phyloP scores from a whole-genome alignment of 2,797 vertebrate species.

The Karalla daura region DNA sequence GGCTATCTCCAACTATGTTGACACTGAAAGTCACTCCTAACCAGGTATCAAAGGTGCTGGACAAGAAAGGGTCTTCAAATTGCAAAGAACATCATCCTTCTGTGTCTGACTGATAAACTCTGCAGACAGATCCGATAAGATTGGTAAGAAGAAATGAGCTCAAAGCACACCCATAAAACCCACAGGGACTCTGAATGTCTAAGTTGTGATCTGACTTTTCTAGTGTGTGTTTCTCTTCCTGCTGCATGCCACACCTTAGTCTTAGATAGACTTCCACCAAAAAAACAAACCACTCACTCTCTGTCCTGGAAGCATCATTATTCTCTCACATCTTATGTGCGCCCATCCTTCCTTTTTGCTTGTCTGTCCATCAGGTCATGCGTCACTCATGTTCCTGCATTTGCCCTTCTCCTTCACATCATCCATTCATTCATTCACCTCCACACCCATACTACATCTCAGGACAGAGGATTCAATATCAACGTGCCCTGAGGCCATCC shows the following conservation, averaged over 20 bases:
- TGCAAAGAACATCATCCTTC: conserved; percentile 20
- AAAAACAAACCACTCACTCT: not conserved
- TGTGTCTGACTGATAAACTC: conserved; percentile 24
- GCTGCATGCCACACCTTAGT: not conserved
- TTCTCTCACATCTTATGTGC: not conserved
- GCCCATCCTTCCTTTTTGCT: conserved; percentile 3
- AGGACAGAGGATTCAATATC: conserved; percentile 51
- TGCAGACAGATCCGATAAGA: not conserved
- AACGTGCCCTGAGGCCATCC: conserved; percentile 54
- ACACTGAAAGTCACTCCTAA: conserved; percentile 42
- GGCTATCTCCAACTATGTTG: conserved; percentile 45
- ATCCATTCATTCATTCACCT: conserved; percentile 43
- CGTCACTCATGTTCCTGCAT: conserved; percentile 26
- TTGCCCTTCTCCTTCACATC: conserved; percentile 25
- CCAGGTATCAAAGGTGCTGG: conserved; percentile 35
- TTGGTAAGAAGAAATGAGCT: conserved; percentile 38
- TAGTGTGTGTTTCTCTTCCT: not conserved
- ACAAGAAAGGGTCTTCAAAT: conserved; percentile 37
- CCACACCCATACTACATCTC: conserved; percentile 33
- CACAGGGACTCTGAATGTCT: conserved; percentile 1
- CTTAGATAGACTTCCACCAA: not conserved
- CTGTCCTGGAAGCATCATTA: conserved; percentile 1
- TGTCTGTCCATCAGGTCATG: conserved; percentile 18
- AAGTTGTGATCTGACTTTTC: conserved; percentile 1
- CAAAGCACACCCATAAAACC: conserved; percentile 6